These are phyloP conservation scores for Oedothorax gibbosus DNA, from an alignment of 1,140 invertebrate species.

Conservation along the genomic window DNA sequence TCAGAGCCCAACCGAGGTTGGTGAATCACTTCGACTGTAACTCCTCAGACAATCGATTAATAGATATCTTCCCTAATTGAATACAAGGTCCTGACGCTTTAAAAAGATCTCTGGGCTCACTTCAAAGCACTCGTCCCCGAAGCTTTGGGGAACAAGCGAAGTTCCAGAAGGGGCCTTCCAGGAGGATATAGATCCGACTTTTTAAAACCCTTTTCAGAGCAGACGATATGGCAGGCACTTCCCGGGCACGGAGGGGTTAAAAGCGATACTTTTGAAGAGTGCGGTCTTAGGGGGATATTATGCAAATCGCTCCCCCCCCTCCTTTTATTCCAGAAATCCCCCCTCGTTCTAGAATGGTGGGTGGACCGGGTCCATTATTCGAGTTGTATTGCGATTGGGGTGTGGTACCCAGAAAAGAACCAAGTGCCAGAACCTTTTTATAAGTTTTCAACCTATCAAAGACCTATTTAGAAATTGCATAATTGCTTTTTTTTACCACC, in stretches of 20 bases:
- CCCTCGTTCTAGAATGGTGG: neutral
- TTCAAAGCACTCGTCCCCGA: neutral
- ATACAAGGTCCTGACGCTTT: no score
- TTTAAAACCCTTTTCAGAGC: slow-evolving; percentile 16
- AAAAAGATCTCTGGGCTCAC: no score
- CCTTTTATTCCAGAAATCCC: slow-evolving; percentile 19
- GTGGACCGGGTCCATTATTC: slow-evolving; percentile 44
- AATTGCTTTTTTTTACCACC: no score
- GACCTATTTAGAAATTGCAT: no score
- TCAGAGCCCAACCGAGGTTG: no score
- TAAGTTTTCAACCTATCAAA: no score
- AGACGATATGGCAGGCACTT: neutral
- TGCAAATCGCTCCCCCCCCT: slow-evolving; percentile 26
- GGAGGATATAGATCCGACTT: slow-evolving; percentile 24
- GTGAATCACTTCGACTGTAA: no score
- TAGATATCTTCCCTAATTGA: no score
- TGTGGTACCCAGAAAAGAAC: no score
- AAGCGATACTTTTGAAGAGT: slow-evolving; percentile 25
- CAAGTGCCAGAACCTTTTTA: neutral
- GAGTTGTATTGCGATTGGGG: neutral
- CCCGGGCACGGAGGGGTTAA: slow-evolving; percentile 6
- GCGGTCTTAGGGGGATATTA: slow-evolving; percentile 49
- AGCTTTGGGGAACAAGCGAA: neutral
- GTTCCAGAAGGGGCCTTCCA: slow-evolving; percentile 21
- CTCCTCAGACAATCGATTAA: no score